Conservation (phyloP, 1,140 invertebrate species). For the Zaprionus lachaisei region DNA sequence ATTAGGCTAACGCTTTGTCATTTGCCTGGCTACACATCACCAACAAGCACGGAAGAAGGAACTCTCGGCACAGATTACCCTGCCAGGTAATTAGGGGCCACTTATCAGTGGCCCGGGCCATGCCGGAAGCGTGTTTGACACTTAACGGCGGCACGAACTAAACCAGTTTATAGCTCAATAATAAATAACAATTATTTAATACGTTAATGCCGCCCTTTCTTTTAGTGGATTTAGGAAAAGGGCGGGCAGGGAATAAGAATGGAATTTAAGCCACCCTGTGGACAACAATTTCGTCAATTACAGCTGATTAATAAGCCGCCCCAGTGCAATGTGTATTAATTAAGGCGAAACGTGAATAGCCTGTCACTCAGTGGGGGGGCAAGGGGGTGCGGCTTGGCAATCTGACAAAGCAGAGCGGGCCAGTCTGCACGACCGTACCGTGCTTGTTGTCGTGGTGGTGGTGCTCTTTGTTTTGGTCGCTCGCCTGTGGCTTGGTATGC, state of each 20-base stretch:
- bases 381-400: not conserved
- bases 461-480: not conserved
- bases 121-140: constrained; percentile 26
- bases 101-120: constrained; percentile 18
- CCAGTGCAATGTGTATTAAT: constrained; percentile 66
- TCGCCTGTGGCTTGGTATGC: not conserved
- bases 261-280: not conserved
- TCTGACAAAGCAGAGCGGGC: too few species aligned
- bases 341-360: constrained; percentile 51
- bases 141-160: constrained; percentile 36
- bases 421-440: not conserved
- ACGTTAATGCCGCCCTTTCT: constrained; percentile 32
- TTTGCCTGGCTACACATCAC: not conserved
- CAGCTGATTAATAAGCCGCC: constrained; percentile 56
- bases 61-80: constrained; percentile 23
- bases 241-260: not conserved
- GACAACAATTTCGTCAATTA: constrained; percentile 64
- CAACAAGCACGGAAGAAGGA: not conserved
- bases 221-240: not conserved
- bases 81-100: constrained; percentile 43
- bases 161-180: constrained; percentile 49
- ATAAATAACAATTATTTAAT: constrained; percentile 73
- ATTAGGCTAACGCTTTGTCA: constrained; percentile 3
- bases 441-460: not conserved
- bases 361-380: constrained; percentile 9